These are phyloP conservation scores for Macrophya alboannulata DNA, from an alignment of 2,888 invertebrate genomes.

Conservation along the genomic window DNA sequence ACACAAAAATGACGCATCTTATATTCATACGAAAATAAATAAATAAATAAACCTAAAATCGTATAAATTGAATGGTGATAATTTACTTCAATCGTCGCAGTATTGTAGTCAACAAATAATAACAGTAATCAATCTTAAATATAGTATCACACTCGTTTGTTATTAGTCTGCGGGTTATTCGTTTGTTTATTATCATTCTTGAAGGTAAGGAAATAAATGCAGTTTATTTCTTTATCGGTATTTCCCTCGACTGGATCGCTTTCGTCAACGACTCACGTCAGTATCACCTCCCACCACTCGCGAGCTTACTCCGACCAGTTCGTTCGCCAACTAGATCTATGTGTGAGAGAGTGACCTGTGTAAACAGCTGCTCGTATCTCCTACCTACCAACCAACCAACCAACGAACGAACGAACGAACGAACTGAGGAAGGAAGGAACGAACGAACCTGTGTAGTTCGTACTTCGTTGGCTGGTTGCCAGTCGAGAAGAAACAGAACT, in stretches of 20 bases:
- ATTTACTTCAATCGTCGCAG: not conserved
- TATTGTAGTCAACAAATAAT: not conserved
- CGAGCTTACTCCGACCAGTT: not conserved
- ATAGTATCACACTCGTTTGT: not conserved
- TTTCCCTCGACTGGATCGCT: not conserved
- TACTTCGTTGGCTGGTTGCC: constrained; percentile 26
- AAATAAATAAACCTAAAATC: not conserved
- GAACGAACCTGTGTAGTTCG: not conserved
- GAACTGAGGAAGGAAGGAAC: not conserved
- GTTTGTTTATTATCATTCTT: not conserved
- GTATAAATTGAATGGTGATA: not conserved
- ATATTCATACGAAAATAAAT: not conserved
- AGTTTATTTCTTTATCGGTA: constrained; percentile 26
- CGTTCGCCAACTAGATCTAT: constrained; percentile 2
- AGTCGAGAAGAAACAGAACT: constrained; percentile 30
- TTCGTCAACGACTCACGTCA: not conserved
- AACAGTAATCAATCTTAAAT: not conserved
- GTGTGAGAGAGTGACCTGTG: constrained; percentile 30
- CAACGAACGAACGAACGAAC: too few species aligned
- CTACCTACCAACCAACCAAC: not conserved
- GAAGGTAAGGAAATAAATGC: not conserved
- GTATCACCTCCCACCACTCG: not conserved
- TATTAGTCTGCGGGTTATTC: not conserved
- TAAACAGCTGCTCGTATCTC: constrained; percentile 39
- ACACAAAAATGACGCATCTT: not conserved